Evolutionary conservation across 2,797 vertebrate genomes (phyloP).

Genomic region (Tragopan temminckii): DNA sequence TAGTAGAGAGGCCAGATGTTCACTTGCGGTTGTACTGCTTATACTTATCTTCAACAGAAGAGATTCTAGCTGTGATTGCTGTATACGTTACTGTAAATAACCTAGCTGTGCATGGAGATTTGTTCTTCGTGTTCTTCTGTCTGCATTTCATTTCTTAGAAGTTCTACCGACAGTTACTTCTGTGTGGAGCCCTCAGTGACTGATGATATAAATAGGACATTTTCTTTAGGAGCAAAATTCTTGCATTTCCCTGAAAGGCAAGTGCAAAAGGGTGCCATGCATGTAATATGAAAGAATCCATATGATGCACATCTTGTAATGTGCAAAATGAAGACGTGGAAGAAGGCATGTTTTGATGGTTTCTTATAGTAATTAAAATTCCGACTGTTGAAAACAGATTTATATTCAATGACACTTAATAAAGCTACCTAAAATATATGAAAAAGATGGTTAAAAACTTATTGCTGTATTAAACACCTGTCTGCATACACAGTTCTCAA

Average conservation of each 20-base stretch:
- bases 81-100: neutral
- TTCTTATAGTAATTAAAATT: neutral
- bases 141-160: neutral
- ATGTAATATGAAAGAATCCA: neutral
- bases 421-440: neutral
- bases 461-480: neutral
- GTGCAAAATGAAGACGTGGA: neutral
- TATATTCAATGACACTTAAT: neutral
- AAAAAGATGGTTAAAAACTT: neutral
- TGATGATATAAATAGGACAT: neutral
- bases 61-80: neutral
- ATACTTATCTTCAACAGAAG: neutral
- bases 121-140: neutral
- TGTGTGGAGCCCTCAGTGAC: neutral
- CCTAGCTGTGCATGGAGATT: neutral
- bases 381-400: neutral
- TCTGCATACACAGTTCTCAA: neutral
- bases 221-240: too few species aligned
- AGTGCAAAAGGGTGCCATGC: too few species aligned
- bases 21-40: neutral
- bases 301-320: neutral
- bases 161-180: neutral
- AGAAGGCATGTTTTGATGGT: neutral
- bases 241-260: too few species aligned
- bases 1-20: neutral